phyloP scores from a whole-genome alignment of 2,113 vertebrate species.

The Ammospiza caudacuta region DNA sequence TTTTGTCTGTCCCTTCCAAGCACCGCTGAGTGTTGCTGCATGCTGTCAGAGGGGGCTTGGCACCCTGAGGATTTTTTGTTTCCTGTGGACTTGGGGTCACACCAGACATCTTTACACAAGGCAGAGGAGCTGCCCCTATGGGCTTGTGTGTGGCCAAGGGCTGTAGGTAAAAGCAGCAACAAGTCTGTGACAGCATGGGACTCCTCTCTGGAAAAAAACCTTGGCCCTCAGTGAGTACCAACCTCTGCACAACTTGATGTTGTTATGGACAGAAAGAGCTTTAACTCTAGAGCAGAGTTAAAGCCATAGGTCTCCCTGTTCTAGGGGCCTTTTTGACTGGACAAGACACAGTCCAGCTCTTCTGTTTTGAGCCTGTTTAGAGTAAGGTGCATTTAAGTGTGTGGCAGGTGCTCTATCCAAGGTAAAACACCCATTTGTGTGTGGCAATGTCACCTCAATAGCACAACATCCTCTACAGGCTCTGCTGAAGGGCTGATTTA shows the following conservation, averaged over 20 bases:
- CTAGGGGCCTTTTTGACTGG: not conserved
- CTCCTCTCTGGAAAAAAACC: not conserved
- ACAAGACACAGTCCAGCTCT: not conserved
- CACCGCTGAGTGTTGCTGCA: not conserved
- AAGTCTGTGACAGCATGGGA: not conserved
- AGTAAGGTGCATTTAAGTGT: not conserved
- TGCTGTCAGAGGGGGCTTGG: fast-evolving
- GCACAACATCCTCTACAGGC: not conserved
- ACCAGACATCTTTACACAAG: not conserved
- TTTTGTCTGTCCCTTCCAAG: not conserved
- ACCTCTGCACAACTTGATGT: not conserved
- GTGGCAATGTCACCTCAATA: not conserved
- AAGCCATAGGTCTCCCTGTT: not conserved
- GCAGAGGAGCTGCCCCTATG: not conserved
- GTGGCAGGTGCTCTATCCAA: not conserved
- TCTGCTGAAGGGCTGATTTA: not conserved
- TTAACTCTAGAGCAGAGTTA: not conserved
- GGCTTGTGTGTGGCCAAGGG: not conserved
- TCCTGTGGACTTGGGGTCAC: not conserved
- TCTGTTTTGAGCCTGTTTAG: not conserved
- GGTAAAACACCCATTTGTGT: not conserved
- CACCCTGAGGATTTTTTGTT: not conserved
- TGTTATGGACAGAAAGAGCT: not conserved
- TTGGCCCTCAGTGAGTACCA: not conserved
- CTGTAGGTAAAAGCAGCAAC: not conserved